A percentile compares a stretch with the other conserved stretches of the same genome.
Conservation (phyloP, 2,113 vertebrate species). For the Anguilla rostrata region DNA sequence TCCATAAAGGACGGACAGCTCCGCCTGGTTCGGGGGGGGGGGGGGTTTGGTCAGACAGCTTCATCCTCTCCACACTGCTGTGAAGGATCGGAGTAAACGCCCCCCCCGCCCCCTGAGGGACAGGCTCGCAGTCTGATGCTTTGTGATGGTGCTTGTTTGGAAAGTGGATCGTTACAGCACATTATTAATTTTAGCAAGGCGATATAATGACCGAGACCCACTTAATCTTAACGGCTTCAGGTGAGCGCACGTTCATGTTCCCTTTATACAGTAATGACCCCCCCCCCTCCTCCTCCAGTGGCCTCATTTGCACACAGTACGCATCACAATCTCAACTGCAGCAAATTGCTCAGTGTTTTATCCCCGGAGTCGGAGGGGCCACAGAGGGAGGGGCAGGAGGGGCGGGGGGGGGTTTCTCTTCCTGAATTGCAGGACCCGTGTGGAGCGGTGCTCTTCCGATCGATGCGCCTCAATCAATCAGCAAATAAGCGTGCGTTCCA, state of each 20-base stretch:
- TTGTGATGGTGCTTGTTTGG: neutral
- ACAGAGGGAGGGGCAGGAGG: neutral
- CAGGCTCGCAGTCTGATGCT: neutral
- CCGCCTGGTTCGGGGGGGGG: too few species aligned
- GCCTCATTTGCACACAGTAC: neutral
- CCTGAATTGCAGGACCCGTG: neutral
- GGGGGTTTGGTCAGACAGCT: neutral
- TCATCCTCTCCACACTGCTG: neutral
- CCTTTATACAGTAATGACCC: neutral
- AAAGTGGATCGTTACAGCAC: neutral
- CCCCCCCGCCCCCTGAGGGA: neutral
- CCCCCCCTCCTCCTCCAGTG: neutral
- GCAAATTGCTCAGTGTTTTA: slow-evolving; percentile 20
- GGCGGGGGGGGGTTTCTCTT: neutral
- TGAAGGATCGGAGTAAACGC: neutral
- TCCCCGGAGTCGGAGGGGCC: neutral
- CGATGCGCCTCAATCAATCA: neutral
- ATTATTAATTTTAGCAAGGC: neutral
- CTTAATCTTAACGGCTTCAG: slow-evolving; percentile 16
- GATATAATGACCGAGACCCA: slow-evolving; percentile 1
- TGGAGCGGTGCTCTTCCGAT: neutral
- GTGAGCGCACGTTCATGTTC: slow-evolving; percentile 17
- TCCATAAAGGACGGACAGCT: too few species aligned
- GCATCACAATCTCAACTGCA: slow-evolving; percentile 14
- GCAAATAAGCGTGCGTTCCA: slow-evolving; percentile 8